Conservation (phyloP, 2,113 vertebrate genomes). For the Entomyzon cyanotis region DNA sequence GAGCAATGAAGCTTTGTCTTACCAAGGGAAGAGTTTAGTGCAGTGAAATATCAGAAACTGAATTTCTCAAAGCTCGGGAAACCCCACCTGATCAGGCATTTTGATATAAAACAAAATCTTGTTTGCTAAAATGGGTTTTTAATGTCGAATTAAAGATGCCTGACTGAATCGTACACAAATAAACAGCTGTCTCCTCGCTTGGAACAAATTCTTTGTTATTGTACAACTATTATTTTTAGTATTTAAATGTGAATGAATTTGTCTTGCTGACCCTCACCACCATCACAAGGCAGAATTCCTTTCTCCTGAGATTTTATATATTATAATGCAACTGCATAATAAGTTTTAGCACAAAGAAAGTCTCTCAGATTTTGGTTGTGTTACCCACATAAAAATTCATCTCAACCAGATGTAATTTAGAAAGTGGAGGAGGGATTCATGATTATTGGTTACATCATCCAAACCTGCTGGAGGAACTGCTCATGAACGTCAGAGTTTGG, state of each 20-base stretch:
- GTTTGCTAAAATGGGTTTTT: neutral
- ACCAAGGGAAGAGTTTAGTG: accelerated
- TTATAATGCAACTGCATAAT: neutral
- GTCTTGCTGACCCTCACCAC: accelerated
- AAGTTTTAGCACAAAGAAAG: neutral
- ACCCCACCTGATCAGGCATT: neutral
- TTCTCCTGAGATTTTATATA: neutral
- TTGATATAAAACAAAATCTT: neutral
- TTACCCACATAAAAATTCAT: neutral
- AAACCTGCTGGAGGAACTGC: neutral
- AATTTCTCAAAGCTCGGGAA: neutral
- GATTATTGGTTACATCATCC: constrained; percentile 24
- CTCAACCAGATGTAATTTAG: neutral
- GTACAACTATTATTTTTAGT: neutral
- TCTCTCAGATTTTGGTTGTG: neutral
- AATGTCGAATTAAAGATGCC: neutral
- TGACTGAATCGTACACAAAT: neutral
- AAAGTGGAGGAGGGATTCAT: neutral
- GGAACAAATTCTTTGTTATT: neutral
- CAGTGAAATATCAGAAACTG: neutral
- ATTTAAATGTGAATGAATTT: neutral
- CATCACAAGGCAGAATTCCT: neutral
- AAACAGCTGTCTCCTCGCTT: neutral
- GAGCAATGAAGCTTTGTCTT: neutral
- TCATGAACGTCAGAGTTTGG: neutral